Evolutionary conservation across 1,140 invertebrate genomes (phyloP).

Genomic region (Temnothorax longispinosus): DNA sequence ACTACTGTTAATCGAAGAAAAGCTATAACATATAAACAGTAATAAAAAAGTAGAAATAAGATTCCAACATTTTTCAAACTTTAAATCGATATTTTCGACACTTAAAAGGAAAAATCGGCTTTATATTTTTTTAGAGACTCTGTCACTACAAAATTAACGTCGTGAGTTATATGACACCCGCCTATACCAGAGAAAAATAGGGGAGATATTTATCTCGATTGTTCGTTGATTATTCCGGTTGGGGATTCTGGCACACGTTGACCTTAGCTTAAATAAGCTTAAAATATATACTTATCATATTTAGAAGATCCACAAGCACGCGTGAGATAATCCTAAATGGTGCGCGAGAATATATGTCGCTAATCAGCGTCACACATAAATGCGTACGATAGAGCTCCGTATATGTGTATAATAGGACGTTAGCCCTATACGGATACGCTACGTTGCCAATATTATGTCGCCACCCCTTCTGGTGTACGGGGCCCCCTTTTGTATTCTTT

Average conservation of each 20-base stretch:
- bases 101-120: neutral
- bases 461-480: neutral
- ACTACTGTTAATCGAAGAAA: neutral
- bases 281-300: constrained; percentile 43
- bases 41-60: neutral
- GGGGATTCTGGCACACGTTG: constrained; percentile 20
- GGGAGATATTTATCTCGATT: constrained; percentile 27
- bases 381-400: constrained; percentile 6
- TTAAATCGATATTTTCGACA: neutral
- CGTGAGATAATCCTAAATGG: constrained; percentile 45
- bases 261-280: constrained; percentile 36
- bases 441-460: constrained; percentile 35
- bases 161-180: neutral
- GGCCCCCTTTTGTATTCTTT: constrained; percentile 36
- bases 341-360: constrained; percentile 32
- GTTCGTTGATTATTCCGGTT: constrained; percentile 37
- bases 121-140: neutral
- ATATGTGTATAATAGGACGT: constrained; percentile 3
- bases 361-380: constrained; percentile 39
- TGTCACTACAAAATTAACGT: constrained; percentile 11
- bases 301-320: constrained; percentile 13
- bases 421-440: neutral
- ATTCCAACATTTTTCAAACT: neutral
- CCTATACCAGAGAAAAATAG: neutral
- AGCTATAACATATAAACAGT: neutral